Evolutionary conservation across 2,113 vertebrate genomes (phyloP).

Genomic region (Mohoua ochrocephala): DNA sequence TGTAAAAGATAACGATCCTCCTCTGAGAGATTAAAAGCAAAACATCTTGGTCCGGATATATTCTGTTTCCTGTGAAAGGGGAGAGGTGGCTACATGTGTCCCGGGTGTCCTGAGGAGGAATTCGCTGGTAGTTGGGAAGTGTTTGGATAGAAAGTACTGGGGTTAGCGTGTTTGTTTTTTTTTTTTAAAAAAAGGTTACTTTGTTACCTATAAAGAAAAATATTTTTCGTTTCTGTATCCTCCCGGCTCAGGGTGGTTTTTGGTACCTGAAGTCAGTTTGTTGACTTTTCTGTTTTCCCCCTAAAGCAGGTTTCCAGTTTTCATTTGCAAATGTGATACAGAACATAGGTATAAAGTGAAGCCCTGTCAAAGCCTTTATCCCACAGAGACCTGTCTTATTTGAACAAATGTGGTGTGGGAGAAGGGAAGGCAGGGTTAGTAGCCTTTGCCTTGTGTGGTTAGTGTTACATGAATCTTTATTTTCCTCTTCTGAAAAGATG

Average conservation of each 20-base stretch:
- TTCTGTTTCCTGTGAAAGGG: background rate
- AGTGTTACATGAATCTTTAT: background rate
- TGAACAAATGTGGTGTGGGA: background rate
- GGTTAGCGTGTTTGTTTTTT: background rate
- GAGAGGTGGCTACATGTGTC: background rate
- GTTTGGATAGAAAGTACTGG: background rate
- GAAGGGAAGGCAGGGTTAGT: background rate
- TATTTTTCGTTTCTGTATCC: background rate
- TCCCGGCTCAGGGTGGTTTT: background rate
- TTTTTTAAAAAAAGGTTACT: background rate
- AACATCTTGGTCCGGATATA: background rate
- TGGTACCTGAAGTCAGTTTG: background rate
- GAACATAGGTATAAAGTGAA: background rate
- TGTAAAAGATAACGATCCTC: background rate
- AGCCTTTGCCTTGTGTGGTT: background rate
- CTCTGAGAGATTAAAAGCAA: background rate
- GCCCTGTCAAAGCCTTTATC: background rate
- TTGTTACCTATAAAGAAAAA: background rate
- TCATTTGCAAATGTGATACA: background rate
- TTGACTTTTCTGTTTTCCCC: background rate
- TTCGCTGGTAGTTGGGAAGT: background rate
- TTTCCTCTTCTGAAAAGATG: constrained; percentile 70
- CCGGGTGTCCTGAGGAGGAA: background rate
- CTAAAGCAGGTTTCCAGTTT: background rate
- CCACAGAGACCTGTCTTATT: background rate